Base-by-base conservation (phyloP, 2,113 vertebrate genomes). In the Corythornis vintsioides region DNA sequence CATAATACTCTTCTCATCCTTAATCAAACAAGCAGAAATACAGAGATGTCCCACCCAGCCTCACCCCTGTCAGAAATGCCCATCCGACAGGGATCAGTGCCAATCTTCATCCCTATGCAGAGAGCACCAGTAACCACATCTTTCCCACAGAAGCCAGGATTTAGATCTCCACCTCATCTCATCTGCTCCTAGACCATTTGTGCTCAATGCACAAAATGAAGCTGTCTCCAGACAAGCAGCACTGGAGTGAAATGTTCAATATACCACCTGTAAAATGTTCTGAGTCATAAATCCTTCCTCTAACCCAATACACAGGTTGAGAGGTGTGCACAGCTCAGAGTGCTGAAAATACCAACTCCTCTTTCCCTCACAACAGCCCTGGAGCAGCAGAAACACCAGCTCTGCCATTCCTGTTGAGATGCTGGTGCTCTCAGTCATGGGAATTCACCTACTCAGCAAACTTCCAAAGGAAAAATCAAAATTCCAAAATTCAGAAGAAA, bases 31-130 rank as follows among this genome's bases (percentile, higher is more conserved):
- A 67, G n/a, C 25, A 94, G 65, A 90, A 75, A 52, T 70, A 71
- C 63, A 78, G 0, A 74, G 53, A 80, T 14, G 61, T 78, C 52
- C 69, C 73, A 82, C 45, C n/a, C 69, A 77, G 76, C 45, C 69
- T 76, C 83, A 48, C 69, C 76, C 70, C 48, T 69, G 45, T 86
- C 66, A 94, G 83, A 88, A 95, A 93, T 90, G 45, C 53, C 88
- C 53, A 52, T 86, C 60, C 65, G 52, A 57, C 6, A 71, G 31
- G 47, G 40, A 88, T 72, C 40, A 25, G 13, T 86, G 69, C 48
- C 73, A 86, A 56, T 33, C 43, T 56, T 70, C 8, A 3, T 6
- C 33, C 66, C 38, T 81, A 18, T 56, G 47, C 60, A 0, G 3
- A 86, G 21, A 79, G 28, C 25, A 82, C 0, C 0, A 83, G 18